Conservation (phyloP, 2,888 invertebrate species). For the Erebia epiphron region DNA sequence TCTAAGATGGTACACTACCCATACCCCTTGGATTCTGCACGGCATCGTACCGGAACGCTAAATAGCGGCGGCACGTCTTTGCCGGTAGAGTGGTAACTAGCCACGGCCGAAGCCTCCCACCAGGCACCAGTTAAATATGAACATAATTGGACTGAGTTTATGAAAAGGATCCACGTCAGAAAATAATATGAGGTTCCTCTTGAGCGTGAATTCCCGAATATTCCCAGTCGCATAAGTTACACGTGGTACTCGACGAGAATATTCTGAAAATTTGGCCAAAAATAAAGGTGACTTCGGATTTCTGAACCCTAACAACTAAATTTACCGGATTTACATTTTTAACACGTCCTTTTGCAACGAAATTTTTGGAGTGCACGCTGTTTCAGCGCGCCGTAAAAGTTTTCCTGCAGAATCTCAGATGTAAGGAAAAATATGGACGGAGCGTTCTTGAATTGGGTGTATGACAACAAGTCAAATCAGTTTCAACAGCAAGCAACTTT, state of each 20-base stretch:
- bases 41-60: too few species aligned
- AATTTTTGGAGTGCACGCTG: constrained; percentile 35
- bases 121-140: too few species aligned
- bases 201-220: neutral
- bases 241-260: constrained; percentile 1
- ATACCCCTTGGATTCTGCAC: too few species aligned
- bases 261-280: constrained; percentile 11
- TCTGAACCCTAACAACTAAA: constrained; percentile 14
- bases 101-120: too few species aligned
- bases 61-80: too few species aligned
- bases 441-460: neutral
- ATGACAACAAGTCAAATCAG: too few species aligned
- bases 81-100: too few species aligned
- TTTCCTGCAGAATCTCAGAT: constrained; percentile 36
- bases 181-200: neutral
- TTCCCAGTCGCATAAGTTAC: constrained; percentile 6
- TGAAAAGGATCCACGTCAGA: too few species aligned
- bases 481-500: too few species aligned
- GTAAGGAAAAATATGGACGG: neutral
- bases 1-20: too few species aligned
- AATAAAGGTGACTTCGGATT: constrained; percentile 17
- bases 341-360: constrained; percentile 29
- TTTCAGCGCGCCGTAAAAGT: constrained; percentile 42
- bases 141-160: too few species aligned
- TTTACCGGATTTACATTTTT: constrained; percentile 34